Conservation (phyloP, 2,888 invertebrate genomes). For the Alviniconcha strummeri region DNA sequence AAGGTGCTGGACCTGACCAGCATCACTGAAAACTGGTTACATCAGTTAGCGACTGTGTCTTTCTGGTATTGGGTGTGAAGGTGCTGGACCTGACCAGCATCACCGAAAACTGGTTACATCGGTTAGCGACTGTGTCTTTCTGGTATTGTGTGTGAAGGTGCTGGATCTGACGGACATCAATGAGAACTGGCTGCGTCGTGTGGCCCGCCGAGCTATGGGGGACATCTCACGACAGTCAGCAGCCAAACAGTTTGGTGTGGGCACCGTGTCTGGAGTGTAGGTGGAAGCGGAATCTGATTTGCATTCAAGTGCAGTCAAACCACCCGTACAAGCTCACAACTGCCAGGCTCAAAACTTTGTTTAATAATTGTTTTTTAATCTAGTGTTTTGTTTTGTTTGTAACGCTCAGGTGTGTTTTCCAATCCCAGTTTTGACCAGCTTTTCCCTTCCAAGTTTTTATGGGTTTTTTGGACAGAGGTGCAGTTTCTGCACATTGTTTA, state of each 20-base stretch:
- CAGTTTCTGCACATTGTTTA: too few species aligned
- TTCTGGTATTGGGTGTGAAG: neutral
- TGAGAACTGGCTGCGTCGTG: neutral
- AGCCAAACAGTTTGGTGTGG: slow-evolving; percentile 89
- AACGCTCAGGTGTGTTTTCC: too few species aligned
- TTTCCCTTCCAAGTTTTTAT: too few species aligned
- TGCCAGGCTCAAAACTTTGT: too few species aligned
- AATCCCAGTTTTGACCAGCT: too few species aligned
- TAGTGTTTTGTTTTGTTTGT: too few species aligned
- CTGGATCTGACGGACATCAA: slow-evolving; percentile 12
- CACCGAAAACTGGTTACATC: neutral
- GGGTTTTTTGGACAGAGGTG: too few species aligned
- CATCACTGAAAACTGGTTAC: neutral
- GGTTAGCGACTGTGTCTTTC: neutral
- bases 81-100: neutral
- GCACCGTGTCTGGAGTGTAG: slow-evolving; percentile 93
- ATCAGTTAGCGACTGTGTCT: neutral
- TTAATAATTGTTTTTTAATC: too few species aligned
- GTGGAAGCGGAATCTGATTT: slow-evolving; percentile 44
- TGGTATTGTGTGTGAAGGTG: neutral
- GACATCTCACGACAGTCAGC: slow-evolving; percentile 91
- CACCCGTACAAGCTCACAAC: neutral
- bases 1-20: neutral
- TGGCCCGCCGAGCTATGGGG: slow-evolving; percentile 40
- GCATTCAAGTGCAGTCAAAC: neutral